A percentile compares a stretch with the other conserved stretches of the same genome.
Conservation (phyloP, 1,140 invertebrate species). For the Pogonognathellus flavescens region DNA sequence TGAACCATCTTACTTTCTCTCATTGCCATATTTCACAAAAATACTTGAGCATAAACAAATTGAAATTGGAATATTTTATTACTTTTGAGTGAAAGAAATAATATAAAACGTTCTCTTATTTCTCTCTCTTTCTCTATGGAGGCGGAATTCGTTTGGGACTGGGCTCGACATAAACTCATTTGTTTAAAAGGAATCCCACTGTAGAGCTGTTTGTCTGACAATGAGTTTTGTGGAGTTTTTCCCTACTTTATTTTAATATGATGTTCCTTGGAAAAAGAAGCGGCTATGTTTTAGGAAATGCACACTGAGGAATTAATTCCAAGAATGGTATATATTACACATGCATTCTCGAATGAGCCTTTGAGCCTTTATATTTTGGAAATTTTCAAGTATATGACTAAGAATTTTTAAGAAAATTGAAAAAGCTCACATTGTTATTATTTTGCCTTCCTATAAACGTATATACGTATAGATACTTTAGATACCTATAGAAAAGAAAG, state of each 20-base stretch:
- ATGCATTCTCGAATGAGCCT: too few species aligned
- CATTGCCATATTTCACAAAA: constrained; percentile 2
- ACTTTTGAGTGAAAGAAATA: constrained; percentile 10
- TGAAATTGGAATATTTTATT: constrained; percentile 44
- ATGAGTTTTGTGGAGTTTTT: constrained; percentile 15
- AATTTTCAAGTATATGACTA: too few species aligned
- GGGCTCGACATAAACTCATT: constrained; percentile 34
- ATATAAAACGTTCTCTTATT: too few species aligned
- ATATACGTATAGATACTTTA: too few species aligned
- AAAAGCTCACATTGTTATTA: too few species aligned
- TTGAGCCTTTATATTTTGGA: too few species aligned
- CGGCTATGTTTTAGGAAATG: not conserved
- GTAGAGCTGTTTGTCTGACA: constrained; percentile 1
- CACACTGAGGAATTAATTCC: constrained; percentile 28
- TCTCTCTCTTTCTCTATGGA: not conserved
- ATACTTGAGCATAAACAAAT: constrained; percentile 25
- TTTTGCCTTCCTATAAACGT: too few species aligned
- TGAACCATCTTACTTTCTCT: too few species aligned
- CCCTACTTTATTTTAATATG: constrained; percentile 8
- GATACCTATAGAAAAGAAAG: too few species aligned
- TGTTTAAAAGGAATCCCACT: constrained; percentile 23
- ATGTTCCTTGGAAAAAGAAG: not conserved
- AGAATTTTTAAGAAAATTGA: too few species aligned
- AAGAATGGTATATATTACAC: constrained; percentile 11
- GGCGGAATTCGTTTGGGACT: constrained; percentile 17